Percentiles rank a stretch among this genome's conserved stretches.
Conservation (phyloP, 2,113 vertebrate species). For the Micronycteris hirsuta region DNA sequence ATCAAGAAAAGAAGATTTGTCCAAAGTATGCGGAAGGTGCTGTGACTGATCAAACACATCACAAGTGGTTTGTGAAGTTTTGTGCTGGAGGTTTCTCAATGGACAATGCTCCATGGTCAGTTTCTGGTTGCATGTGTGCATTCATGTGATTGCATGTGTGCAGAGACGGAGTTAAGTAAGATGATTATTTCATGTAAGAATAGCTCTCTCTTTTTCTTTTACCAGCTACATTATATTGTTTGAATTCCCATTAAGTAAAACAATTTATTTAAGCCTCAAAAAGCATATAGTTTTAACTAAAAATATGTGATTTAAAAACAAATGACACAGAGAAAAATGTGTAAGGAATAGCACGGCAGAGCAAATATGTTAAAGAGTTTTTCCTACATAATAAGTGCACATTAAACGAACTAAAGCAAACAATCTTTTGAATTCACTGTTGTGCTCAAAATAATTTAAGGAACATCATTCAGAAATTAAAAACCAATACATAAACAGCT, state of each 20-base stretch:
- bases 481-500: not conserved
- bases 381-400: not conserved
- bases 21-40: too few relatives aligned
- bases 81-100: too few relatives aligned
- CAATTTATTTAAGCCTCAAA: not conserved
- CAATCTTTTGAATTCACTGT: not conserved
- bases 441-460: not conserved
- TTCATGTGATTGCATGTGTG: not conserved
- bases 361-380: not conserved
- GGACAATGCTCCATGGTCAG: too few relatives aligned
- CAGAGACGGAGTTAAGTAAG: not conserved
- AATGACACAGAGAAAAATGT: not conserved
- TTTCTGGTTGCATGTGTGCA: not conserved
- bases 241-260: not conserved
- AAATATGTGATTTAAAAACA: not conserved
- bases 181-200: not conserved
- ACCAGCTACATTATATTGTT: not conserved
- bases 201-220: not conserved
- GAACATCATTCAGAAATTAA: not conserved
- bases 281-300: not conserved
- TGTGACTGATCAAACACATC: too few relatives aligned
- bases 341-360: not conserved
- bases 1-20: too few relatives aligned
- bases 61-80: too few relatives aligned
- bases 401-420: not conserved